phyloP scores from a whole-genome alignment of 2,797 vertebrate species.

The Microctenopoma stevenorrisi region DNA sequence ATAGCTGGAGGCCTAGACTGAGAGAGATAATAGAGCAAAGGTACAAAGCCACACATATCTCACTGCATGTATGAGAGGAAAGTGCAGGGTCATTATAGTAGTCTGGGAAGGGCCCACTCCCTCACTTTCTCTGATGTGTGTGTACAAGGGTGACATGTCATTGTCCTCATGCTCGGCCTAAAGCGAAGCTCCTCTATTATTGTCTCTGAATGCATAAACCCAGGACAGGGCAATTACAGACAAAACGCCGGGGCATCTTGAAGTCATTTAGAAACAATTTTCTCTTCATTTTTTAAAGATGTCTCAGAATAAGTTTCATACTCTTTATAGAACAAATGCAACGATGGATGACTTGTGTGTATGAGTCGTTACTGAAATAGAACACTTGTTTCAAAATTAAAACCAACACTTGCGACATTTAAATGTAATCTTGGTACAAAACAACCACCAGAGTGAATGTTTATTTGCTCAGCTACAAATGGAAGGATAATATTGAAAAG shows the following conservation, averaged over 20 bases:
- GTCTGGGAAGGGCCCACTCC: constrained; percentile 57
- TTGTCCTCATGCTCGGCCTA: constrained; percentile 75
- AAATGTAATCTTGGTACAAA: constrained; percentile 47
- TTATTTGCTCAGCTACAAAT: constrained; percentile 63
- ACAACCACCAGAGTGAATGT: constrained; percentile 57
- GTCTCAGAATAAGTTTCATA: background rate
- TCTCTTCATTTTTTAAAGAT: constrained; percentile 18
- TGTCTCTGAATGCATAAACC: constrained; percentile 70
- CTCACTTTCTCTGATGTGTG: constrained; percentile 77
- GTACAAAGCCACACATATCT: constrained; percentile 82
- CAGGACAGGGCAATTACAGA: constrained; percentile 71
- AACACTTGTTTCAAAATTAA: constrained; percentile 30
- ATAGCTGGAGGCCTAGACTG: constrained; percentile 80
- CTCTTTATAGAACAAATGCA: background rate
- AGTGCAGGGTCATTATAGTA: constrained; percentile 75
- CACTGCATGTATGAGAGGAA: constrained; percentile 75
- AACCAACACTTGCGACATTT: constrained; percentile 32
- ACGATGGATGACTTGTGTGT: constrained; percentile 1
- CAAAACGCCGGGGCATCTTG: constrained; percentile 39
- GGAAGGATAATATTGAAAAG: constrained; percentile 37
- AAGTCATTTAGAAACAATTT: constrained; percentile 39
- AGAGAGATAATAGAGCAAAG: constrained; percentile 82
- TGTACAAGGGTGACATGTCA: constrained; percentile 73
- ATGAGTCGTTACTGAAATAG: constrained; percentile 20
- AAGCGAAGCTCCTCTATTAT: constrained; percentile 71